Base-by-base conservation (phyloP, 2,113 vertebrate genomes). In the Chloebia gouldiae region DNA sequence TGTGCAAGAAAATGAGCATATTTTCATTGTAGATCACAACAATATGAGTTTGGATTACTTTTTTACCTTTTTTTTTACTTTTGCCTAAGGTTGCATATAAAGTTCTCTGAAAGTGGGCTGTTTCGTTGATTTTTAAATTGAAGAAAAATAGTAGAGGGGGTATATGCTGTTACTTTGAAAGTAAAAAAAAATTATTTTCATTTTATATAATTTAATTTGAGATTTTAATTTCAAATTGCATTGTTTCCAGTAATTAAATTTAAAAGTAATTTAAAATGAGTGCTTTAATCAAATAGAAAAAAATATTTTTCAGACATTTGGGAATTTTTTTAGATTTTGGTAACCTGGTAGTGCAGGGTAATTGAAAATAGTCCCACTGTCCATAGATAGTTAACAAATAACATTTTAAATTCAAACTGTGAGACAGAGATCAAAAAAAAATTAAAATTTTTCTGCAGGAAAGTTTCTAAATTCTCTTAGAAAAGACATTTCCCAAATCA, bases 1-100 rank as follows among this genome's bases (percentile, higher is more conserved):
- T 0, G 0, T 30, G 14, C 8, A 61, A 61, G 15, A 24, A 12
- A 82, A 31, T 28, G 42, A 57, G 4, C 3, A 13, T 59, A 35
- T 79, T 80, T 79, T 82, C 37, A 31, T 17, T 31, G 17, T 39
- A 25, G 4, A 71, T 45, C 7, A 63, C 3, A 53, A 39, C 1
- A 42, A 20, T 14, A 21, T 21, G 8, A 64, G 21, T 69, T 45
- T 44, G 10, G 39, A 39, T 39, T 8, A 39, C 11, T 39, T 39
- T 39, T 39, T 39, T 9, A 39, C 8, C 39, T 39, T 39, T 39
- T 39, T n/a, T 39, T 39, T 39, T 39, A 39, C 39, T 39, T 39
- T 39, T 39, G 39, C 39, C 39, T 39, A 39, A 39, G 39, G 39
- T 39, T 39, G 39, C 39, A 39, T 39, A 39, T 39, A 39, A 39